phyloP scores from a whole-genome alignment of 2,797 vertebrate genomes.

The Acanthopagrus latus region DNA sequence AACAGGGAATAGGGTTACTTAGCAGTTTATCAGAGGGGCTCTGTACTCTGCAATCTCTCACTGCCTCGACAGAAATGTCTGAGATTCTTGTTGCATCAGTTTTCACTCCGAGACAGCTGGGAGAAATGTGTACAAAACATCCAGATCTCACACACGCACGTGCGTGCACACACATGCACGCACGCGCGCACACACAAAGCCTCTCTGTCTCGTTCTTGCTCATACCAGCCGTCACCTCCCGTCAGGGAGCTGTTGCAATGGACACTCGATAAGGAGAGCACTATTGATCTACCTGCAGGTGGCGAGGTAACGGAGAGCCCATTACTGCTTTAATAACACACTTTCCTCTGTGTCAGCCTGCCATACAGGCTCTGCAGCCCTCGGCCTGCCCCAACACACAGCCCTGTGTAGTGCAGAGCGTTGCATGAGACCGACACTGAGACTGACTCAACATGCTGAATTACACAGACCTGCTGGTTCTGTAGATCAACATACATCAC shows the following conservation, averaged over 20 bases:
- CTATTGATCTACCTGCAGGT: constrained; percentile 63
- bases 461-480: neutral
- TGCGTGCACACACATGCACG: constrained; percentile 8
- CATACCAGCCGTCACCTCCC: constrained; percentile 18
- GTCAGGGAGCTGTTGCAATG: constrained; percentile 42
- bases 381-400: neutral
- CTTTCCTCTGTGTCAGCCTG: constrained; percentile 44
- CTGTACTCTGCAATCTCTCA: constrained; percentile 16
- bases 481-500: neutral
- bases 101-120: constrained; percentile 54
- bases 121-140: constrained; percentile 30
- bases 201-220: constrained; percentile 22
- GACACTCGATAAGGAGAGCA: constrained; percentile 55
- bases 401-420: neutral
- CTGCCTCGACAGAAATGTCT: constrained; percentile 42
- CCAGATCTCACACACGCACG: constrained; percentile 4
- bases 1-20: constrained; percentile 25
- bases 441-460: constrained; percentile 5
- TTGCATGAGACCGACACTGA: constrained; percentile 29
- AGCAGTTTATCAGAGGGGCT: constrained; percentile 29
- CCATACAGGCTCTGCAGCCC: constrained; percentile 17
- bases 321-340: constrained; percentile 61
- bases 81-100: constrained; percentile 51
- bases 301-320: constrained; percentile 49
- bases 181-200: constrained; percentile 7